Conservation (phyloP, 2,888 invertebrate species). For the Trichogramma evanescens region DNA sequence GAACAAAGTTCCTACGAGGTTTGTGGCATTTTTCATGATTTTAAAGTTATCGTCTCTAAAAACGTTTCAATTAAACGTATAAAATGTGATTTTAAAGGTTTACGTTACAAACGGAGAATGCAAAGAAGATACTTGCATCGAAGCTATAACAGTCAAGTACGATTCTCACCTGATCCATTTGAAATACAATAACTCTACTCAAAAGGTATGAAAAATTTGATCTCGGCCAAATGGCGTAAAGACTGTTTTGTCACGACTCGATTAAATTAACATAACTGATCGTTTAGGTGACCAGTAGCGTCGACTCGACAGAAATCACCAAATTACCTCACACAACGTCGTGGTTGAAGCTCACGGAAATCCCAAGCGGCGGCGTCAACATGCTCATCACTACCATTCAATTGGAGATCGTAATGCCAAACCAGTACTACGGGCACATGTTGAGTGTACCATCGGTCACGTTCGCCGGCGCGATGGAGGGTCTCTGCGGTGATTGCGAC, state of each 20-base stretch:
- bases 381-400: slow-evolving; percentile 63
- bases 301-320: slow-evolving; percentile 49
- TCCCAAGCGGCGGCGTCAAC: slow-evolving; percentile 57
- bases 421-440: slow-evolving; percentile 41
- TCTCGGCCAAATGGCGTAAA: neutral
- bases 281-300: slow-evolving; percentile 49
- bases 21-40: too few species aligned
- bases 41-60: too few species aligned
- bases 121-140: slow-evolving; percentile 59
- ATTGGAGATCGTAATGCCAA: slow-evolving; percentile 56
- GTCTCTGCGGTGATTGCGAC: slow-evolving; percentile 73
- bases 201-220: slow-evolving; percentile 20
- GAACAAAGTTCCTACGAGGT: neutral
- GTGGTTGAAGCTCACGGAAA: slow-evolving; percentile 58
- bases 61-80: neutral
- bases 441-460: slow-evolving; percentile 66
- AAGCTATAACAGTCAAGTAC: slow-evolving; percentile 61
- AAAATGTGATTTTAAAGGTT: slow-evolving; percentile 47
- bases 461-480: slow-evolving; percentile 67
- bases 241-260: too few species aligned
- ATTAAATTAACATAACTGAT: neutral
- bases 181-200: slow-evolving; percentile 10
- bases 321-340: slow-evolving; percentile 54
- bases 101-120: slow-evolving; percentile 68
- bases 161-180: slow-evolving; percentile 56